These are phyloP conservation scores for Plecturocebus donacophilus DNA, from an alignment of 2,113 vertebrate species.

Conservation along the genomic window DNA sequence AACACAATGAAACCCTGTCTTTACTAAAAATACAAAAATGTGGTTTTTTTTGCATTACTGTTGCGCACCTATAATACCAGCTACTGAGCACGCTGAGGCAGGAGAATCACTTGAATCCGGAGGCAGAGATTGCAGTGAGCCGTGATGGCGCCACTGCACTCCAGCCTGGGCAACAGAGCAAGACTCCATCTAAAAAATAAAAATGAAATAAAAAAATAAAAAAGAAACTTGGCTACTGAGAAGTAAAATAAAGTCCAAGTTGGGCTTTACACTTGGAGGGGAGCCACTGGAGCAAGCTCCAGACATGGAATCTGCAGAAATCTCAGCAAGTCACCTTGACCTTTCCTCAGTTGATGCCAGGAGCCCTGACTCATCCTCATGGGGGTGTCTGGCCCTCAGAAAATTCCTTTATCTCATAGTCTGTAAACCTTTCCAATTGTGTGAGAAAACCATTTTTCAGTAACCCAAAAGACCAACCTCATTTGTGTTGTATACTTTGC, in stretches of 20 bases:
- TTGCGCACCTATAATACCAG: no score
- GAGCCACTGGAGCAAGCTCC: neutral
- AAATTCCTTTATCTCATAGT: neutral
- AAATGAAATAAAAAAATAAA: no score
- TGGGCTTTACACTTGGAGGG: neutral
- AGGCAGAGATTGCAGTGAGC: no score
- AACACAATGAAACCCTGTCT: no score
- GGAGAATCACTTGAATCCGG: no score
- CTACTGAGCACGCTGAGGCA: no score
- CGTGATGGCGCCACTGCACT: no score
- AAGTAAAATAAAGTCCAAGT: neutral
- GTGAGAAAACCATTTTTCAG: neutral
- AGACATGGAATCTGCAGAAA: neutral
- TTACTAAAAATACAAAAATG: no score
- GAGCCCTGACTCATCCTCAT: neutral
- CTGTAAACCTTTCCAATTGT: neutral
- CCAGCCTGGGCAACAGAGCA: no score
- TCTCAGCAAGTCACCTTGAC: neutral
- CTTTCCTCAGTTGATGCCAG: neutral
- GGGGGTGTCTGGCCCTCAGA: neutral
- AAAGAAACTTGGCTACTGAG: neutral
- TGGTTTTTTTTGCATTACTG: no score
- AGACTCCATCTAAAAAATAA: no score
- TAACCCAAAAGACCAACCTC: neutral
- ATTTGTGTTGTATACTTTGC: neutral